Percentiles rank a stretch among this genome's conserved stretches.
phyloP scores from a whole-genome alignment of 2,113 vertebrate species.

The Ploceus nigricollis region DNA sequence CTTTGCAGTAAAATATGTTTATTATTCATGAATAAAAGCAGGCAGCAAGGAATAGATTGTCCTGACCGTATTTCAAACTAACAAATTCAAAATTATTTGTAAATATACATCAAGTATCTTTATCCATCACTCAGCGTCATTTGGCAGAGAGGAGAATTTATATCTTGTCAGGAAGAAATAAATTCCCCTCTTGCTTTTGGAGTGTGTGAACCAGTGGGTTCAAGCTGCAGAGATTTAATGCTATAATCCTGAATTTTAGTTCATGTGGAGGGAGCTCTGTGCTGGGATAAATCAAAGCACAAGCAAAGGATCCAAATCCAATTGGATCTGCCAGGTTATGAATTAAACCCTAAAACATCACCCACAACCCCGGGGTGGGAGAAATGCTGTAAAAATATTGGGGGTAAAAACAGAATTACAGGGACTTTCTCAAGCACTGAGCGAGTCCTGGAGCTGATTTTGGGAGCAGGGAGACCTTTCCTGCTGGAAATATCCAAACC shows the following conservation, averaged over 20 bases:
- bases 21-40: not conserved
- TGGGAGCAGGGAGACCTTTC: not conserved
- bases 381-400: not conserved
- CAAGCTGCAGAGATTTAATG: not conserved
- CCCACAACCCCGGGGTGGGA: not conserved
- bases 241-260: not conserved
- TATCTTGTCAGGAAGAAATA: not conserved
- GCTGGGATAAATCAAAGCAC: not conserved
- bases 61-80: not conserved
- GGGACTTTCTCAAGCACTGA: not conserved
- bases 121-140: not conserved
- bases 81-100: not conserved
- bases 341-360: not conserved
- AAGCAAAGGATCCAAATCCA: not conserved
- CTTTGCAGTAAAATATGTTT: not conserved
- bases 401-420: rapidly evolving
- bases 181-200: not conserved
- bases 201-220: not conserved
- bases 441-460: not conserved
- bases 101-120: not conserved
- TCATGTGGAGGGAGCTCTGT: not conserved
- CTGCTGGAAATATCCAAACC: not conserved
- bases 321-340: not conserved
- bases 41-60: not conserved
- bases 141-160: not conserved